Evolutionary conservation across 2,113 vertebrate genomes (phyloP), one percentile per base, ranked within the genome.

Genomic region (Galbula dea): DNA sequence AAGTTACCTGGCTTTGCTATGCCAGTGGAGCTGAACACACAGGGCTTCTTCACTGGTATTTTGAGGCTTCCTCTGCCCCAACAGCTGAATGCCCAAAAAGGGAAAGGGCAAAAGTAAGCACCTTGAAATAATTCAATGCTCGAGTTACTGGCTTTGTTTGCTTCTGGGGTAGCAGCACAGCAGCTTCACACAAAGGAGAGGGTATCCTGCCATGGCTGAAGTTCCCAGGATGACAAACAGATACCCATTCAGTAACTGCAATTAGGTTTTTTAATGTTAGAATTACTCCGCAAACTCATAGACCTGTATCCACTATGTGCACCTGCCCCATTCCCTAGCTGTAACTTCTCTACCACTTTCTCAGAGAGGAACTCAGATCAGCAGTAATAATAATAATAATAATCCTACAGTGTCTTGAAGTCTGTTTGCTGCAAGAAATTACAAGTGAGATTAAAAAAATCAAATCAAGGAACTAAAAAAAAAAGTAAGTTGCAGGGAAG

Each of bases 231-330:
- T 76, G 43, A 77, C 20, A 39, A 34, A 54, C 24, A 90, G 51
- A 88, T 34, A 80, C 29, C 19, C 34, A 51, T 13, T 77, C 46
- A 66, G 57, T 72, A 71, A 81, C 13, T 34, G 9, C 17, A 52
- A 30, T 34, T 24, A 49, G 10, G 2, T 73, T 22, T 16, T 36
- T 2, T 2, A 8, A 41, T 57, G 75, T 89, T 48, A 57, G 66
- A 65, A 73, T 46, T 6, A 68, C 14, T 78, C 91, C 80, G 59
- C 26, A 55, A 89, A 73, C 36, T 55, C 36, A 18, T 2, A 55
- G 7, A 39, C 13, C 29, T 0, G 7, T 19, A 61, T 23, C 16
- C 9, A 69, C 0, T 46, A 11, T 14, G 29, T 5, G 43, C 12
- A 77, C 15, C 26, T 80, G 59, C 15, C 36, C 29, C 24, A 7